phyloP scores from a whole-genome alignment of 2,888 invertebrate species.

The Lymantria dispar region DNA sequence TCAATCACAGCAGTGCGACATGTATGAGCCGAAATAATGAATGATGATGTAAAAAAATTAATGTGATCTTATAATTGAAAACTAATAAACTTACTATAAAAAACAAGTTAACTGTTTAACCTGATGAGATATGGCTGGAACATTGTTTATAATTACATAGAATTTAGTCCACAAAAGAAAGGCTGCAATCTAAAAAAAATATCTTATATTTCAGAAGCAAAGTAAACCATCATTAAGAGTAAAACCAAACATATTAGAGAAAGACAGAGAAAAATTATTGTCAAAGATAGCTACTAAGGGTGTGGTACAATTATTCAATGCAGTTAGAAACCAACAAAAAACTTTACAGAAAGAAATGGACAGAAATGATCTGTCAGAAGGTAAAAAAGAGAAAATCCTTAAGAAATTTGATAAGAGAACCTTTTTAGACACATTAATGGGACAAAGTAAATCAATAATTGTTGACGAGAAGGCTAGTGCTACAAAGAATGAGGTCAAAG shows the following conservation, averaged over 20 bases:
- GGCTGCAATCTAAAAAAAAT: not conserved
- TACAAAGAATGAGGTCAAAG: constrained; percentile 65
- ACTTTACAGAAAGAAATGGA: constrained; percentile 86
- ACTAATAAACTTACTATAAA: too few relatives aligned
- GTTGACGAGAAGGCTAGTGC: constrained; percentile 69
- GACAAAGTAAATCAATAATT: constrained; percentile 82
- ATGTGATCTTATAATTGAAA: too few relatives aligned
- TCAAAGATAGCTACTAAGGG: constrained; percentile 95
- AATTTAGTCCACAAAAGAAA: too few relatives aligned
- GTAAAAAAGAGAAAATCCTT: constrained; percentile 88
- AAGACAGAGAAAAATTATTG: constrained; percentile 88
- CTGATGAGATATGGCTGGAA: too few relatives aligned
- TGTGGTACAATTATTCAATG: constrained; percentile 96
- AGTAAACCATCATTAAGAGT: constrained; percentile 85
- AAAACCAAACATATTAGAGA: constrained; percentile 89
- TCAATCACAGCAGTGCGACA: too few relatives aligned
- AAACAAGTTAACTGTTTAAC: too few relatives aligned
- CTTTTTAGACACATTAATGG: constrained; percentile 91
- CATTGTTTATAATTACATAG: not conserved
- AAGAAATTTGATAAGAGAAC: constrained; percentile 89
- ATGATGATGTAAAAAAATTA: too few relatives aligned
- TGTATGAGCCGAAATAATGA: too few relatives aligned
- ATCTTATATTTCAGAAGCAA: constrained; percentile 71
- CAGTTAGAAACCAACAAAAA: constrained; percentile 93
- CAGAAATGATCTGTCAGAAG: constrained; percentile 88